A percentile compares a stretch with the other conserved stretches of the same genome.
Evolutionary conservation across 2,113 vertebrate genomes (phyloP).

Genomic region (Pygoscelis adeliae): DNA sequence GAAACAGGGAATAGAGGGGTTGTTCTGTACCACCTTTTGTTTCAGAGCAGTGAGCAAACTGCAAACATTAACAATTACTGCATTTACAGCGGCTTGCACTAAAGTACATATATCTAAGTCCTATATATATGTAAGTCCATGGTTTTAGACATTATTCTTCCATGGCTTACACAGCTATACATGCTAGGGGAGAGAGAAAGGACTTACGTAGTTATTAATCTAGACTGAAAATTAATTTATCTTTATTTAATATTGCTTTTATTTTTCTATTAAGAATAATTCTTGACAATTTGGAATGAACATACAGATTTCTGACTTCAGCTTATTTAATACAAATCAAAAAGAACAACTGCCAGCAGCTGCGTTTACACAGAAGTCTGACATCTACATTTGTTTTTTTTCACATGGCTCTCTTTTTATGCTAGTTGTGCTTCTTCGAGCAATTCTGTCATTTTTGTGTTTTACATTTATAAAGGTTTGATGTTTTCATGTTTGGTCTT

Average conservation of each 20-base stretch:
- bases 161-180: not conserved
- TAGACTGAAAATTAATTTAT: not conserved
- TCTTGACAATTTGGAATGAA: not conserved
- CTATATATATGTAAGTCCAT: not conserved
- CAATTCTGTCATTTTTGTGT: fast-evolving
- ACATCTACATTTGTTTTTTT: not conserved
- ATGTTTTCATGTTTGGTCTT: not conserved
- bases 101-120: not conserved
- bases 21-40: not conserved
- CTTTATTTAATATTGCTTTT: not conserved
- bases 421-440: not conserved
- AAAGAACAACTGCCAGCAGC: not conserved
- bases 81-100: not conserved
- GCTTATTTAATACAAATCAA: not conserved
- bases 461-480: not conserved
- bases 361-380: not conserved
- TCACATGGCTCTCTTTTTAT: not conserved
- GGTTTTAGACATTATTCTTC: not conserved
- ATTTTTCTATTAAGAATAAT: not conserved
- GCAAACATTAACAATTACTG: not conserved
- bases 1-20: not conserved
- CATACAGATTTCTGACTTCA: not conserved
- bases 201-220: not conserved
- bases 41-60: not conserved
- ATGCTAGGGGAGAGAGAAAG: not conserved